phyloP scores from a whole-genome alignment of 30 jellyfish, hydroid and myxozoan species.

The Aurelia aurita complex sp. Pacific region DNA sequence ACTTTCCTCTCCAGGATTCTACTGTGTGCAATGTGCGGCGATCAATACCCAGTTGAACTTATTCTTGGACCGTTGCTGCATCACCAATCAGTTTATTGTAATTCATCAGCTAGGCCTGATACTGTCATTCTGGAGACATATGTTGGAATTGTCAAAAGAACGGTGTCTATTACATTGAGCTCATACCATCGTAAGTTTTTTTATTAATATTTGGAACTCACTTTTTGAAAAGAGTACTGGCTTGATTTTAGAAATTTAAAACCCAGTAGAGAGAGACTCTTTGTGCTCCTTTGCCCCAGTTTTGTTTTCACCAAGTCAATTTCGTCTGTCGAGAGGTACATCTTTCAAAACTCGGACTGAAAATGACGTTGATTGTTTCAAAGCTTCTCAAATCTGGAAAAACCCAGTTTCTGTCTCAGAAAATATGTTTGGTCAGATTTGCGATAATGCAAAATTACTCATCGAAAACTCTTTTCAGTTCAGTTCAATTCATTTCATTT shows the following conservation, averaged over 20 bases:
- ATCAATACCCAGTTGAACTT: conserved; percentile 96
- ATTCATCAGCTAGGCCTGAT: conserved; percentile 89
- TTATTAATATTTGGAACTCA: background rate
- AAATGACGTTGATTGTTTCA: background rate
- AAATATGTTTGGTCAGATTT: too few relatives aligned
- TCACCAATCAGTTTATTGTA: conserved; percentile 87
- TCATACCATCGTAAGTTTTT: conserved; percentile 96
- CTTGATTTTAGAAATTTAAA: too few relatives aligned
- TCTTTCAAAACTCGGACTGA: background rate
- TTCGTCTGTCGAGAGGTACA: too few relatives aligned
- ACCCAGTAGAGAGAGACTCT: too few relatives aligned
- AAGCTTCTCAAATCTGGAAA: background rate
- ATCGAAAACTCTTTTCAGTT: too few relatives aligned
- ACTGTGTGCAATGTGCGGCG: conserved; percentile 99
- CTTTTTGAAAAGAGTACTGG: too few relatives aligned
- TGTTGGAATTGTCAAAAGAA: conserved; percentile 87
- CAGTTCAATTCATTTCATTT: too few relatives aligned
- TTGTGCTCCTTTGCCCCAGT: too few relatives aligned
- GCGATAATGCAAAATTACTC: too few relatives aligned
- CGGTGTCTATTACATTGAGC: conserved; percentile 87
- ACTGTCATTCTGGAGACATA: conserved; percentile 92
- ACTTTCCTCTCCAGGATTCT: conserved; percentile 63
- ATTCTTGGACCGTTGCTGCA: conserved; percentile 95
- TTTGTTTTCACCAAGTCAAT: too few relatives aligned
- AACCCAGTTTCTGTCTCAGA: too few relatives aligned